Base-by-base conservation (phyloP, 2,888 invertebrate species). In the Hecatera dysodea region DNA sequence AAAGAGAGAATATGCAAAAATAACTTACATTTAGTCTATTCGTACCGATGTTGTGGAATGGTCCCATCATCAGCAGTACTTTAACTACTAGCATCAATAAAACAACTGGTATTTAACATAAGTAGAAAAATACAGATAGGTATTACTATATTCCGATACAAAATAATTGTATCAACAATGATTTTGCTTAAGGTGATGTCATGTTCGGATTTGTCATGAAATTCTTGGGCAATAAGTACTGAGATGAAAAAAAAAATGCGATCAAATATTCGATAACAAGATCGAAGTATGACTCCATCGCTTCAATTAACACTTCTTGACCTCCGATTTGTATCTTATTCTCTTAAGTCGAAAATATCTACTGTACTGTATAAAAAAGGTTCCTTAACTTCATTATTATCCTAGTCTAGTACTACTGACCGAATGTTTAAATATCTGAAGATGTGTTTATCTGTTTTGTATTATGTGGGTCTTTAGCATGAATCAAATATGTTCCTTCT, bases 231-330 rank as follows among this genome's bases (percentile, higher is more conserved):
- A 62, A 52, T 64, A 48, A 64, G 42, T 59, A 46, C 62, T 44
- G 68, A 57, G 55, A 69, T 50, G 39, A 75, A 70, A 75, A 75
- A 70, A 75, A 83, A 78, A 74, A n/a, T 39, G 61, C 67, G 81
- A 81, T 75, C 62, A 63, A 66, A 60, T 64, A 53, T 44, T 27
- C 17, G 80, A 78, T 78, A 78, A 39, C 24, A 48, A 52, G n/a
- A 75, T 42, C 33, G 19, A 69, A 69, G 65, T 79, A 75, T 78
- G 75, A 78, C 80, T 79, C 64, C 65, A 79, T 79, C 70, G 62
- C 61, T 59, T 22, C 52, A 65, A 79, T 78, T 78, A 79, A 75
- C 78, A 39, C 73, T 60, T 62, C 73, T 60, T 62, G 79, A 72
- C 60, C 77, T 63, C 59, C 29, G 72, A 66, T 76, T 33, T 66